Conservation (phyloP, 2,888 invertebrate genomes). For the Perizoma affinitatum region DNA sequence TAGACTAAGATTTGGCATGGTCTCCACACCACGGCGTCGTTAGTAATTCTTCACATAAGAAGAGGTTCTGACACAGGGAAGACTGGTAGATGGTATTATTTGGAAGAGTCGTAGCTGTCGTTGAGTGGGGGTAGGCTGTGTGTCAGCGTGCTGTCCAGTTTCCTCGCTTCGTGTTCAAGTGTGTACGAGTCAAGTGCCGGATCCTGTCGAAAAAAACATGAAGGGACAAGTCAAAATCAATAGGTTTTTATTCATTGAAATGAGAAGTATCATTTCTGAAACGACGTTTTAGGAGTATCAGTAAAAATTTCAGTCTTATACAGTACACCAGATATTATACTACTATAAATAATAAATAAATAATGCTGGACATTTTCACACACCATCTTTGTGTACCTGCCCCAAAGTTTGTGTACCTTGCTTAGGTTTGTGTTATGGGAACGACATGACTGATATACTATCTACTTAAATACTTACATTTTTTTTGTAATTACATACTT, state of each 20-base stretch:
- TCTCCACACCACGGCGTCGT: background rate
- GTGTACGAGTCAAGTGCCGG: slow-evolving; percentile 93
- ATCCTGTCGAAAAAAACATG: slow-evolving; percentile 81
- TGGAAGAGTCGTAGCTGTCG: slow-evolving; percentile 79
- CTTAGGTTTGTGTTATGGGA: too few species aligned
- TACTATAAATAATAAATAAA: too few species aligned
- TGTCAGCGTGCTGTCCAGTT: slow-evolving; percentile 85
- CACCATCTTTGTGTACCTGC: too few species aligned
- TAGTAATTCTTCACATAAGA: background rate
- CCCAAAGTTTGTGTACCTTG: too few species aligned
- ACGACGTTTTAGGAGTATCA: too few species aligned
- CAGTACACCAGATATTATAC: too few species aligned
- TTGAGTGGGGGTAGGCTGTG: slow-evolving; percentile 85
- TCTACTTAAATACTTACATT: too few species aligned
- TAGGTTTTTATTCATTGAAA: slow-evolving; percentile 9
- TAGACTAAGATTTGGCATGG: background rate
- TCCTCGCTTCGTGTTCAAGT: slow-evolving; percentile 95
- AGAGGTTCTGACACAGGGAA: background rate
- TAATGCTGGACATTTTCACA: too few species aligned
- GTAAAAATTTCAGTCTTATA: too few species aligned
- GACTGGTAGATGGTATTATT: slow-evolving; percentile 51
- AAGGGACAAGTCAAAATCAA: background rate
- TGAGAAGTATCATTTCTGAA: too few species aligned
- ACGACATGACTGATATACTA: too few species aligned
- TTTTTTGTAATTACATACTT: too few species aligned